phyloP scores from a whole-genome alignment of 2,797 vertebrate species.

The Trachops cirrhosus region DNA sequence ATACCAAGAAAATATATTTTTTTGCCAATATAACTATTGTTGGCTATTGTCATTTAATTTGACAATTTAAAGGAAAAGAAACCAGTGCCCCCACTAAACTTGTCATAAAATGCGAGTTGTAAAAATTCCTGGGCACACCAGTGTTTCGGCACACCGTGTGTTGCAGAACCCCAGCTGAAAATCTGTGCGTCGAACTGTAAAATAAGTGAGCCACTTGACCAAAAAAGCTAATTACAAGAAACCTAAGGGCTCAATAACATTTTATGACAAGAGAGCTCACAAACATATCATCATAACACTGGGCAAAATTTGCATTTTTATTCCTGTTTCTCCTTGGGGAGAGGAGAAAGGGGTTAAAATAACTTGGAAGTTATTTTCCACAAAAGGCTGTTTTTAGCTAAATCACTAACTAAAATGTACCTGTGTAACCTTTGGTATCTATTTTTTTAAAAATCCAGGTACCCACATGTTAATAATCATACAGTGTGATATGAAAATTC shows the following conservation, averaged over 20 bases:
- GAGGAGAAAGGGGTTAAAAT: background rate
- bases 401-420: slow-evolving; percentile 17
- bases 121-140: background rate
- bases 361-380: background rate
- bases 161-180: background rate
- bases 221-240: background rate
- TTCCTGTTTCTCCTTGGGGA: background rate
- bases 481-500: background rate
- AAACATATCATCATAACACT: background rate
- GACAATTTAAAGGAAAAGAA: background rate
- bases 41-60: background rate
- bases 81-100: background rate
- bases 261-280: background rate
- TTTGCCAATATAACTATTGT: background rate
- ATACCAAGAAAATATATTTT: background rate
- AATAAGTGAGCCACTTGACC: background rate
- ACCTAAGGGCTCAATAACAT: background rate
- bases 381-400: background rate
- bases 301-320: background rate
- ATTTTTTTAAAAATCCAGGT: background rate
- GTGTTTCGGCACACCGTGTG: background rate
- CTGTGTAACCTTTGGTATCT: background rate
- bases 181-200: background rate
- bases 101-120: too few species aligned
- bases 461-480: background rate